A percentile compares a stretch with the other conserved stretches of the same genome.
Conservation (phyloP, 1,140 invertebrate genomes). For the Batillaria attramentaria region DNA sequence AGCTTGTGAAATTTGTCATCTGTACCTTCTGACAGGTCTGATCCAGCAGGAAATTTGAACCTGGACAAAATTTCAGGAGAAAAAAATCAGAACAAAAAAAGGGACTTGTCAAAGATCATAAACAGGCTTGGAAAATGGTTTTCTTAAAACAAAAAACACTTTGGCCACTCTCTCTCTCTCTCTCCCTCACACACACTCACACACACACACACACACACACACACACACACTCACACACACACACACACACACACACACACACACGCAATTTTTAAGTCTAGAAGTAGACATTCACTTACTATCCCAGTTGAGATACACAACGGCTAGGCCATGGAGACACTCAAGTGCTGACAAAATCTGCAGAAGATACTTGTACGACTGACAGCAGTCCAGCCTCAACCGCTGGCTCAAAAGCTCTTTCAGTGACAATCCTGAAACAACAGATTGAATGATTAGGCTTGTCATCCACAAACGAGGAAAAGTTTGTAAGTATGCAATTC, state of each 20-base stretch:
- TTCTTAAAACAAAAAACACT: too few relatives aligned
- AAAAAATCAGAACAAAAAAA: background rate
- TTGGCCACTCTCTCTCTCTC: background rate
- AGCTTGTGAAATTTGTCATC: conserved; percentile 4
- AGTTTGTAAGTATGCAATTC: background rate
- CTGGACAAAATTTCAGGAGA: background rate
- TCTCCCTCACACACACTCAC: too few relatives aligned
- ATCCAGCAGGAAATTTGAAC: conserved; percentile 12
- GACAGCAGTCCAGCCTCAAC: background rate
- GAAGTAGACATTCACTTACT: conserved; percentile 11
- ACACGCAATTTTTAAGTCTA: background rate
- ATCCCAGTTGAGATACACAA: conserved; percentile 23
- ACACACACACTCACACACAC: background rate
- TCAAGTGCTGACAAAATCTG: conserved; percentile 12
- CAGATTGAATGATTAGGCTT: background rate
- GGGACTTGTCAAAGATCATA: too few relatives aligned
- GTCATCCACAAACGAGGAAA: background rate
- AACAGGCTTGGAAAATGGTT: too few relatives aligned
- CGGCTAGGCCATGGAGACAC: background rate
- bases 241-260: background rate
- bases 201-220: background rate
- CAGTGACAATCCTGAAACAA: conserved; percentile 18
- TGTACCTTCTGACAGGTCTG: background rate
- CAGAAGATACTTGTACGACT: background rate
- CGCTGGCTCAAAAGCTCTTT: background rate